Conservation (phyloP, 1,140 invertebrate species). For the Wiebesia pumilae region DNA sequence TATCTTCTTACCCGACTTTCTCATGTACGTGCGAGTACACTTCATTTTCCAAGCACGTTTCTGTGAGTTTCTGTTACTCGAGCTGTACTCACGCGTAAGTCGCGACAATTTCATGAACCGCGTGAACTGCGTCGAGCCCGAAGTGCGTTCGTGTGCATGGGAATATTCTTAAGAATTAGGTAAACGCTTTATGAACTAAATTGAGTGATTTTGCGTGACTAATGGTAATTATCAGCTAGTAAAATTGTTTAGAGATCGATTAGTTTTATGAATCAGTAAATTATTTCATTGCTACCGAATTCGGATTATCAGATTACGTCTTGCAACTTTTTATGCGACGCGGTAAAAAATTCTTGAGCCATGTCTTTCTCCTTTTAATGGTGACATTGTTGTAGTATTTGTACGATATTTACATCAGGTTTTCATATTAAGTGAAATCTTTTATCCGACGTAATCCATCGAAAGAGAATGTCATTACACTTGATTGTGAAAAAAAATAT, state of each 20-base stretch:
- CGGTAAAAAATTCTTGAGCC: background rate
- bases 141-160: background rate
- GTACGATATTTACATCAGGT: too few relatives aligned
- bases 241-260: background rate
- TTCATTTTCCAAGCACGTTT: slow-evolving; percentile 14
- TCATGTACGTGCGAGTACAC: background rate
- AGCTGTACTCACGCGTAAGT: background rate
- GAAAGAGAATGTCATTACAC: too few relatives aligned
- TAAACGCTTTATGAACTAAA: background rate
- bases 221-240: background rate
- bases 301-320: background rate
- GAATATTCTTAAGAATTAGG: background rate
- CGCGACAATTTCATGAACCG: background rate
- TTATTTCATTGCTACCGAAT: background rate
- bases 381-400: too few relatives aligned
- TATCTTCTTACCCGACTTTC: background rate
- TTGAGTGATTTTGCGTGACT: background rate
- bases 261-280: background rate
- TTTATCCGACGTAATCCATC: too few relatives aligned
- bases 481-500: too few relatives aligned
- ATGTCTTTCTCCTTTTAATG: too few relatives aligned
- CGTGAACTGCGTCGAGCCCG: background rate
- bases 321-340: background rate
- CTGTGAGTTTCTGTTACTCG: background rate
- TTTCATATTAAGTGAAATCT: too few relatives aligned